phyloP scores from a whole-genome alignment of 2,888 invertebrate species.

The Drosophila neotestacea region DNA sequence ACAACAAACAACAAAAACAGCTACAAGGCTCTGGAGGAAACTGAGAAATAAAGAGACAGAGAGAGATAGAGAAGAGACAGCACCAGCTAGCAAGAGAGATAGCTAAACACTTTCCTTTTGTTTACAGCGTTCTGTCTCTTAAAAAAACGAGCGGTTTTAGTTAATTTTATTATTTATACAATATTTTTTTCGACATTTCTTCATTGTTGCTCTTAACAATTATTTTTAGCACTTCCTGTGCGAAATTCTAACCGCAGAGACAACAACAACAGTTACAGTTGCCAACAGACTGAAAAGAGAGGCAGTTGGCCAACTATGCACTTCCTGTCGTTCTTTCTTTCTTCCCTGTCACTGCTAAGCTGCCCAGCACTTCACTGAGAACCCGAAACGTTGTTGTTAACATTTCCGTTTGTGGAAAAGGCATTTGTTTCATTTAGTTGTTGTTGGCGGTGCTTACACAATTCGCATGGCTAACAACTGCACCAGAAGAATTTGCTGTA shows the following conservation, averaged over 20 bases:
- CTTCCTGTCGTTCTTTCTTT: slow-evolving; percentile 53
- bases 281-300: neutral
- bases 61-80: neutral
- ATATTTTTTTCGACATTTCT: slow-evolving; percentile 21
- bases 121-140: neutral
- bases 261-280: slow-evolving; percentile 16
- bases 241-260: slow-evolving; percentile 51
- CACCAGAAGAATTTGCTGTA: slow-evolving; percentile 56
- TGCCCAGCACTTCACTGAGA: slow-evolving; percentile 12
- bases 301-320: slow-evolving; percentile 49
- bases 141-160: slow-evolving; percentile 26
- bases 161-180: slow-evolving; percentile 64
- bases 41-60: neutral
- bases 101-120: slow-evolving; percentile 15
- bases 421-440: slow-evolving; percentile 30
- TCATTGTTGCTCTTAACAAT: slow-evolving; percentile 47
- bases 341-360: neutral
- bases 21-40: slow-evolving; percentile 7
- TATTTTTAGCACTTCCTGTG: slow-evolving; percentile 64
- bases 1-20: slow-evolving; percentile 42
- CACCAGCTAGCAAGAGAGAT: neutral
- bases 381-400: slow-evolving; percentile 50
- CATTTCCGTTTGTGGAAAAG: slow-evolving; percentile 55
- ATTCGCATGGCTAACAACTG: slow-evolving; percentile 65
- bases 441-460: slow-evolving; percentile 37